Base-by-base conservation (phyloP, 64 coral and sea anemone genomes). In the Orbicella faveolata region DNA sequence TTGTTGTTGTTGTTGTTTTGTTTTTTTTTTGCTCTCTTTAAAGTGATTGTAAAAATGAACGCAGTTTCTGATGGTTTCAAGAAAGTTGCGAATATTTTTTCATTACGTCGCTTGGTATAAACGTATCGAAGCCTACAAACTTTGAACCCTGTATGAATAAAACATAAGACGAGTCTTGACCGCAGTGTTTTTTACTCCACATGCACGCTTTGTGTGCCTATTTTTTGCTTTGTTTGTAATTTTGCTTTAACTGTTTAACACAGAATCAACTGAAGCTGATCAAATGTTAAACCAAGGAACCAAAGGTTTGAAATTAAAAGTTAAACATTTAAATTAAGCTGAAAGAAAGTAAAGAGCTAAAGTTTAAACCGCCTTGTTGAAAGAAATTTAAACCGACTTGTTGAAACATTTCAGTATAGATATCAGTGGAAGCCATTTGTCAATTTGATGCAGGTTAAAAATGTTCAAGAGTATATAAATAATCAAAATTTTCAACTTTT, bases 251-350 rank as follows among this genome's bases (percentile, higher is more conserved):
- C 87, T 80, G 90, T 87, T 88, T 77, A 87, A 87, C 73, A 34
- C 83, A 92, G 90, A 89, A 52, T 63, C 92, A 5, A 48, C 83
- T 39, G 88, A 93, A 79, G 95, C 39, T 74, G 74, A 36, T 55
- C 78, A 94, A 70, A 63, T 79, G 23, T 87, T 97, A 84, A 97
- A 88, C 75, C 88, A 82, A 67, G 80, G 78, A 74, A 88, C 64
- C 65, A 74, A 94, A 97, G 95, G 95, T 97, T 97, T 93, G 95
- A 97, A 91, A 75, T 61, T 74, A 76, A 92, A 92, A 48, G 75
- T 78, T 85, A 89, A 79, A 64, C 74, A 74, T 48, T 39, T 51
- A 16, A 89, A 78, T 87, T 86, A 83, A 51, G 63, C 77, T 69
- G 65, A 90, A 80, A 89, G 64, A 88, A 6, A 77, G 37, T 23